These are phyloP conservation scores for Tetramorium alpestre DNA, from an alignment of 1,140 invertebrate genomes.

Conservation along the genomic window DNA sequence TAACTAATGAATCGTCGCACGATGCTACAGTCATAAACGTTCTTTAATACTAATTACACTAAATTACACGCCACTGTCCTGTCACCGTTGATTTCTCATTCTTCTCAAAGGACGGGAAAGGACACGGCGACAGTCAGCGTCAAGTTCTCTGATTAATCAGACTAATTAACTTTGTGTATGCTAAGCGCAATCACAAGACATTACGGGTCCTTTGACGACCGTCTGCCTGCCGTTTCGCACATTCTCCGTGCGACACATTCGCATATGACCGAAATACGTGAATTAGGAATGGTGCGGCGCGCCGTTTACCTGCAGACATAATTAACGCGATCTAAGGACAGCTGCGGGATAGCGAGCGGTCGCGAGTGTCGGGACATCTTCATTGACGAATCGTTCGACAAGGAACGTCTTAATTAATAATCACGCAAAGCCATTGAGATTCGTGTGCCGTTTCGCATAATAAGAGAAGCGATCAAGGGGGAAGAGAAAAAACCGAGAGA, in stretches of 20 bases:
- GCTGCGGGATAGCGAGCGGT: neutral
- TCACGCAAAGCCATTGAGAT: slow-evolving; percentile 73
- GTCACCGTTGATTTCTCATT: neutral
- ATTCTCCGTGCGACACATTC: neutral
- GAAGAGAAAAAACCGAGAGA: slow-evolving; percentile 5
- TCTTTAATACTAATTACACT: slow-evolving; percentile 40
- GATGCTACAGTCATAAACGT: slow-evolving; percentile 15
- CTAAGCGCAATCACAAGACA: neutral
- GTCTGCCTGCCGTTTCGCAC: neutral
- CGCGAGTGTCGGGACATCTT: slow-evolving; percentile 40
- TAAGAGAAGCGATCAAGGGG: slow-evolving; percentile 60
- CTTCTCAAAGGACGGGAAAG: slow-evolving; percentile 16
- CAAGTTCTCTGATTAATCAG: slow-evolving; percentile 43
- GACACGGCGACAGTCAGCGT: neutral
- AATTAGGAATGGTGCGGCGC: slow-evolving; percentile 43
- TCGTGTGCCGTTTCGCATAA: slow-evolving; percentile 73
- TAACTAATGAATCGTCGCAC: slow-evolving; percentile 5
- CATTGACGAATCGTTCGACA: slow-evolving; percentile 57
- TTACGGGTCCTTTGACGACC: slow-evolving; percentile 9
- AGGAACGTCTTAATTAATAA: slow-evolving; percentile 73
- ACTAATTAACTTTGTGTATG: slow-evolving; percentile 36
- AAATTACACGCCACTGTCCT: slow-evolving; percentile 22
- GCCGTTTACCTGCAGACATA: slow-evolving; percentile 61
- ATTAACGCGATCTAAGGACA: slow-evolving; percentile 59
- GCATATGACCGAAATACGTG: slow-evolving; percentile 7